Percentiles rank a stretch among this genome's conserved stretches.
Evolutionary conservation across 2,113 vertebrate genomes (phyloP).

Genomic region (Crotalus helleri): DNA sequence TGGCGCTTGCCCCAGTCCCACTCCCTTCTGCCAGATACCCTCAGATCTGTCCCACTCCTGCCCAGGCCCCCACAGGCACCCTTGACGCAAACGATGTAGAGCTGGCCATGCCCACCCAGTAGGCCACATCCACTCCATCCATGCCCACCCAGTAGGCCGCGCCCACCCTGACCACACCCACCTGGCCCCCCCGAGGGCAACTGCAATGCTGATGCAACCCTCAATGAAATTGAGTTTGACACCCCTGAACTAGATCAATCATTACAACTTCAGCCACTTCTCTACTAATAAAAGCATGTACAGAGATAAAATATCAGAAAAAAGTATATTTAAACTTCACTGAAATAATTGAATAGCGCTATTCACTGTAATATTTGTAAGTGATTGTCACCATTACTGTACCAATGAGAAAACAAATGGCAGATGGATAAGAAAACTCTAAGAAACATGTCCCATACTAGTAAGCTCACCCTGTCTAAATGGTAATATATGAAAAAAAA

Average conservation of each 20-base stretch:
- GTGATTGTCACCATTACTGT: not conserved
- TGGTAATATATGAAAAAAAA: constrained; percentile 25
- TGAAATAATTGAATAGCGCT: not conserved
- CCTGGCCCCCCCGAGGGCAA: too few relatives aligned
- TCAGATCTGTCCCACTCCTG: too few relatives aligned
- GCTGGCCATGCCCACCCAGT: too few relatives aligned
- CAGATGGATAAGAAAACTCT: not conserved
- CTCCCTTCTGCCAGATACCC: too few relatives aligned
- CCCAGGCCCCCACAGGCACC: too few relatives aligned
- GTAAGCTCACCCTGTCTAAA: fast-evolving
- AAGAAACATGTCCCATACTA: not conserved
- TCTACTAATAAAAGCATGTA: not conserved
- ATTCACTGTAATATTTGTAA: not conserved
- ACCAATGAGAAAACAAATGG: not conserved
- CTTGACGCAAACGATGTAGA: too few relatives aligned
- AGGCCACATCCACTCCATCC: too few relatives aligned
- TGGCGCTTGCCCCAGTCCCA: too few relatives aligned
- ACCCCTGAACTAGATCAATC: not conserved
- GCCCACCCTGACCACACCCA: too few relatives aligned
- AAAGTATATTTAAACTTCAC: not conserved
- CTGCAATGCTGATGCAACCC: too few relatives aligned
- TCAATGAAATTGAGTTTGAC: too few relatives aligned
- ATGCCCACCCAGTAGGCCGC: too few relatives aligned
- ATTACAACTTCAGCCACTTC: not conserved
- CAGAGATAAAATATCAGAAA: not conserved